Percentiles rank a stretch among this genome's conserved stretches.
Conservation (phyloP, 2,888 invertebrate genomes). For the Maniola hyperantus region DNA sequence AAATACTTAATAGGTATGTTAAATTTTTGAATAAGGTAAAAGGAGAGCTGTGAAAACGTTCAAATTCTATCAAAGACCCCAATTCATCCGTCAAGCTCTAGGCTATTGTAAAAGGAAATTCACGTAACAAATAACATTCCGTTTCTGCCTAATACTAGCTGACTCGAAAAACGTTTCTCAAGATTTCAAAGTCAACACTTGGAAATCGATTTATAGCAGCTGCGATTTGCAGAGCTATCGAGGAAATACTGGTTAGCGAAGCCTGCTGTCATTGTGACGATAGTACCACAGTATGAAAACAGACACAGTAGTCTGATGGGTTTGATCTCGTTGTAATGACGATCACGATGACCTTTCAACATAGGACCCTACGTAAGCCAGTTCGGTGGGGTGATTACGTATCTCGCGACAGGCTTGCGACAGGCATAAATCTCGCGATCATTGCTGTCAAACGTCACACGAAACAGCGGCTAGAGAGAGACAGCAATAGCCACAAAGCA, state of each 20-base stretch:
- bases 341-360: too few relatives aligned
- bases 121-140: conserved; percentile 14
- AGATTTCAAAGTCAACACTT: conserved; percentile 51
- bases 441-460: too few relatives aligned
- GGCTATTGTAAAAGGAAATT: conserved; percentile 14
- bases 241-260: conserved; percentile 57
- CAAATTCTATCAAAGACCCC: not conserved
- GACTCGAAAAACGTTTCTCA: conserved; percentile 23
- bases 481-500: too few relatives aligned
- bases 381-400: too few relatives aligned
- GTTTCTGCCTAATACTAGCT: conserved; percentile 9
- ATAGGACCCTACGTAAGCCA: too few relatives aligned
- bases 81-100: not conserved
- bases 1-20: too few relatives aligned
- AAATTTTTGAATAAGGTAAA: not conserved
- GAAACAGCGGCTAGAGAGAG: too few relatives aligned
- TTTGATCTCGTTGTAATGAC: too few relatives aligned
- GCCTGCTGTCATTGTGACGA: conserved; percentile 52
- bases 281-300: not conserved
- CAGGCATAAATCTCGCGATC: too few relatives aligned
- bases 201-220: conserved; percentile 44
- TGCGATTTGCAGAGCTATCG: conserved; percentile 69
- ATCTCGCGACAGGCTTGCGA: too few relatives aligned
- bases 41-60: not conserved
- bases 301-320: not conserved